phyloP scores from a whole-genome alignment of 2,797 vertebrate genomes.

The Onychomys leucogaster region DNA sequence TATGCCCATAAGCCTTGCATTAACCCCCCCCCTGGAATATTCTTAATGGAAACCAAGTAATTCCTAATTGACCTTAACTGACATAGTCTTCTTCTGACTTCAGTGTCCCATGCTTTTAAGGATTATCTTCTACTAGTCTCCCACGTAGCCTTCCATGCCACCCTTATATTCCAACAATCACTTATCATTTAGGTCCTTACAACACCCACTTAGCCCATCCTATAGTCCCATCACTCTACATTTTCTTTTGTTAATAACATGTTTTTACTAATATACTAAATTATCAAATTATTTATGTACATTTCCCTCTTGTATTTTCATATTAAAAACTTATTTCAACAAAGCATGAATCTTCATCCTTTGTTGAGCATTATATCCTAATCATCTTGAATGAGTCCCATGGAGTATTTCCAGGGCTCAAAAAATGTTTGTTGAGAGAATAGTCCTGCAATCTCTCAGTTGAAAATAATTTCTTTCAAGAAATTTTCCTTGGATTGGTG shows the following conservation, averaged over 20 bases:
- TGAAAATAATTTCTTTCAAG: not conserved
- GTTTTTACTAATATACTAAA: not conserved
- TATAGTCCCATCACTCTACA: not conserved
- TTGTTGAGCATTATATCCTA: not conserved
- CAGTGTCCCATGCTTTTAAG: not conserved
- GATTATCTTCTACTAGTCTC: not conserved
- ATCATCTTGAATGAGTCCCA: not conserved
- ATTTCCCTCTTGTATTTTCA: not conserved
- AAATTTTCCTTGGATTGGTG: not conserved
- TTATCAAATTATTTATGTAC: not conserved
- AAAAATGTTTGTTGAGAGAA: not conserved
- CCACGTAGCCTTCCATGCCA: accelerated
- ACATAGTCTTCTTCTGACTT: not conserved
- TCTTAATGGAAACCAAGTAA: not conserved
- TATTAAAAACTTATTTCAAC: not conserved
- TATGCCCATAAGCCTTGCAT: not conserved
- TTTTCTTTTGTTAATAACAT: not conserved
- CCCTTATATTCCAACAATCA: not conserved
- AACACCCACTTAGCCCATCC: not conserved
- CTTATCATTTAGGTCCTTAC: not conserved
- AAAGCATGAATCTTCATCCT: not conserved
- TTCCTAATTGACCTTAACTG: not conserved
- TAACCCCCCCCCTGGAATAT: not conserved
- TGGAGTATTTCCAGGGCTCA: not conserved
- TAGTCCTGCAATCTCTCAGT: not conserved